Base-by-base conservation (phyloP, 2,797 vertebrate species). In the Ctenosaura bakeri region DNA sequence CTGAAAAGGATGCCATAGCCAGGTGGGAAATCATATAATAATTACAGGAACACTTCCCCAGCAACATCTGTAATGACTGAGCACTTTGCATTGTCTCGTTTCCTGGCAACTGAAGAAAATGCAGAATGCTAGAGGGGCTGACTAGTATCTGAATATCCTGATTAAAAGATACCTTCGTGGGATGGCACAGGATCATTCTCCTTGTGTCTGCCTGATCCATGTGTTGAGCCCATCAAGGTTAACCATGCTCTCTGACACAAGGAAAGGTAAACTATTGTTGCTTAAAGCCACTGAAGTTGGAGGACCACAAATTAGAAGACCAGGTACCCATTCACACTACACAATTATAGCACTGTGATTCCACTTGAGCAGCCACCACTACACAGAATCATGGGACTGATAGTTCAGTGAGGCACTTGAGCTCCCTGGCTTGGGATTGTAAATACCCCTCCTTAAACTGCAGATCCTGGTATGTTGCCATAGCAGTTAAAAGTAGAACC, bases 1-100 rank as follows among this genome's bases (percentile, higher is more conserved):
- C 76, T 88, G 52, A 85, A 91, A 88, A 71, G 64, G 86, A 78
- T 87, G 80, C 59, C 87, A 66, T 64, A 83, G 73, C 73, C 56
- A 87, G 74, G 86, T 85, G 82, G 90, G 86, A 88, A 88, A 84
- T 84, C 66, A 85, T 88, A 78, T 88, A 91, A 85, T 84, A 88
- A 88, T 91, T 80, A 85, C 73, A 85, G 82, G 38, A 74, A 79
- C 59, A 22, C 82, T 85, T 88, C 56, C 62, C 82, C 56, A 77
- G 59, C 69, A 90, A 87, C 89, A 85, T 88, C 86, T 91, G 74
- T 78, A 91, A 79, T 88, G 81, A 84, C 71, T 71, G 74, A 85
- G 90, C 74, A 79, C 22, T 79, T 79, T 73, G 62, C 50, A 83
- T 85, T 71, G 32, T 85, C 82, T 88, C 59, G 86, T 85, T 88